A percentile compares a stretch with the other conserved stretches of the same genome.
Evolutionary conservation across 2,888 invertebrate genomes (phyloP).

Genomic region (Hydroisotoma schaefferi): DNA sequence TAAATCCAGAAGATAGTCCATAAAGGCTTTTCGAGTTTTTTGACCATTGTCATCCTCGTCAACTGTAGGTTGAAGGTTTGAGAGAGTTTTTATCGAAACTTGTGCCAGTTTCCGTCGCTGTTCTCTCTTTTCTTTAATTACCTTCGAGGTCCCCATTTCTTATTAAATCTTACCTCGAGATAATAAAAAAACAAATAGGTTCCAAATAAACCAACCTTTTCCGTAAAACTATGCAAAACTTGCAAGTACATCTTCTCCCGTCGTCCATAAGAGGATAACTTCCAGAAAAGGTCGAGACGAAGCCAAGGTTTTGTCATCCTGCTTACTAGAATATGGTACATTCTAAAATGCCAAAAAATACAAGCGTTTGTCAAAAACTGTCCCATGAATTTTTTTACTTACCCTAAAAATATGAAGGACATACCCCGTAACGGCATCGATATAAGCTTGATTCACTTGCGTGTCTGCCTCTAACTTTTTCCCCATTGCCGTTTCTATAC

Average conservation of each 20-base stretch:
- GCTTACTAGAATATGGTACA: slow-evolving; percentile 20
- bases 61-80: no score
- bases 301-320: slow-evolving; percentile 24
- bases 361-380: no score
- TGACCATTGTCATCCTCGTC: not conserved
- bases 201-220: slow-evolving; percentile 9
- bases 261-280: slow-evolving; percentile 10
- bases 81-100: not conserved
- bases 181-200: not conserved
- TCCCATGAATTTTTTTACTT: no score
- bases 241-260: slow-evolving; percentile 23
- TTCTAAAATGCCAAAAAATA: no score
- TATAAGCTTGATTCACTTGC: no score
- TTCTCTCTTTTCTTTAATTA: slow-evolving; percentile 17
- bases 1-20: slow-evolving; percentile 15
- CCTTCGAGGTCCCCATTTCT: slow-evolving; percentile 3
- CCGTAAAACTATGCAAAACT: slow-evolving; percentile 29
- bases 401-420: no score
- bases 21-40: slow-evolving; percentile 13
- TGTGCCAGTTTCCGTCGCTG: not conserved
- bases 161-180: not conserved
- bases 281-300: slow-evolving; percentile 20
- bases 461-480: no score
- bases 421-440: no score
- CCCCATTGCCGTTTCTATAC: no score